A percentile compares a stretch with the other conserved stretches of the same genome.
phyloP scores from a whole-genome alignment of 2,113 vertebrate genomes.

The Gallinago media region DNA sequence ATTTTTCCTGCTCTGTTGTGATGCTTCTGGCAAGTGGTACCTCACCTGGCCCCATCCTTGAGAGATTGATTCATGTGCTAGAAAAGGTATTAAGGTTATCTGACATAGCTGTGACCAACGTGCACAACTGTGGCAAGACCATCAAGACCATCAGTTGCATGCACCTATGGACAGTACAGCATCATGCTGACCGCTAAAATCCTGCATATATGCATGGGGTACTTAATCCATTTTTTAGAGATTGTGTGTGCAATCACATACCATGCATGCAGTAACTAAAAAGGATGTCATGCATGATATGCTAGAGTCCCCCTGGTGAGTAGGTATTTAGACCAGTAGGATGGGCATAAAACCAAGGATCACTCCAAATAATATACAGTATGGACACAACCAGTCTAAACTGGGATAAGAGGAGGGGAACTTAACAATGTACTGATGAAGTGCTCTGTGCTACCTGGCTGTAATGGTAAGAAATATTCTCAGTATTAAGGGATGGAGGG shows the following conservation, averaged over 20 bases:
- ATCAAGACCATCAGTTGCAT: background rate
- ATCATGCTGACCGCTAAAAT: background rate
- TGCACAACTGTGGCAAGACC: background rate
- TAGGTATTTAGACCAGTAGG: background rate
- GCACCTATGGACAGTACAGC: background rate
- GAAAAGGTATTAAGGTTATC: background rate
- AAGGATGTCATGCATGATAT: background rate
- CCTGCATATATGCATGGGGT: background rate
- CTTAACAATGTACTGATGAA: background rate
- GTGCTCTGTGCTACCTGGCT: background rate
- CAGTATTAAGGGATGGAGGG: background rate
- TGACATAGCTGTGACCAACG: background rate
- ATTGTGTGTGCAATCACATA: background rate
- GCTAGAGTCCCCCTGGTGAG: rapidly evolving
- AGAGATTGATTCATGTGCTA: background rate
- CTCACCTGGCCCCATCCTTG: background rate
- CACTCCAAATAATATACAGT: background rate
- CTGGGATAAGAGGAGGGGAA: background rate
- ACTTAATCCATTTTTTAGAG: background rate
- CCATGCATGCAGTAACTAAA: background rate
- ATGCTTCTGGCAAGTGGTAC: background rate
- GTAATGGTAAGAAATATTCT: background rate
- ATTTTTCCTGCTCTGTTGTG: background rate
- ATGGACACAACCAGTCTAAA: background rate
- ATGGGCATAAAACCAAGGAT: background rate